A percentile compares a stretch with the other conserved stretches of the same genome.
phyloP scores from a whole-genome alignment of 2,888 invertebrate species.

The Abrostola tripartita region DNA sequence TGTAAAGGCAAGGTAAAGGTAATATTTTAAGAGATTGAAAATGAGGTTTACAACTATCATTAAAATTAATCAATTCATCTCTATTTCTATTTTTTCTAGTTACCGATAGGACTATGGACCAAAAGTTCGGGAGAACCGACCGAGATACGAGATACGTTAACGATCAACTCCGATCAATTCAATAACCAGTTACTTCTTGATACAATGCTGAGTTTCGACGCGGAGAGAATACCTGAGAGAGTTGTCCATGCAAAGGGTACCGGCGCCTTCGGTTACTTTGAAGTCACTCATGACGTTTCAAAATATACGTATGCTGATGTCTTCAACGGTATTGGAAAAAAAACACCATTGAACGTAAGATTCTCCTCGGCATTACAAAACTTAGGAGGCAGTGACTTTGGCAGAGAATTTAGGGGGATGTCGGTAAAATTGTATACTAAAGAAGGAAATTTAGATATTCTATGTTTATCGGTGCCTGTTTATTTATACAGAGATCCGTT shows the following conservation, averaged over 20 bases:
- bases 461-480: constrained; percentile 87
- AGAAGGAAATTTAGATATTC: constrained; percentile 66
- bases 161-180: constrained; percentile 63
- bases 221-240: constrained; percentile 94
- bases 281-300: constrained; percentile 93
- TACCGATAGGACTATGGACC: constrained; percentile 77
- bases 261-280: constrained; percentile 94
- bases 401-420: constrained; percentile 76
- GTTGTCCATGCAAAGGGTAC: constrained; percentile 97
- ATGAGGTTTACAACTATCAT: no score
- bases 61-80: neutral
- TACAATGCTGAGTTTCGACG: constrained; percentile 92
- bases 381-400: constrained; percentile 89
- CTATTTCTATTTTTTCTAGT: constrained; percentile 48
- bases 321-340: constrained; percentile 88
- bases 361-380: constrained; percentile 89
- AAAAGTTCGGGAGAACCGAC: constrained; percentile 93
- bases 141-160: constrained; percentile 87
- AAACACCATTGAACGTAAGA: constrained; percentile 87
- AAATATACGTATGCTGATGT: constrained; percentile 89
- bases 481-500: constrained; percentile 87
- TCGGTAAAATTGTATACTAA: constrained; percentile 71
- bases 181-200: constrained; percentile 87
- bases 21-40: no score
- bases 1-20: no score